Percentiles rank a stretch among this genome's conserved stretches.
Evolutionary conservation across 2,113 vertebrate genomes (phyloP).

Genomic region (Clinocottus analis): DNA sequence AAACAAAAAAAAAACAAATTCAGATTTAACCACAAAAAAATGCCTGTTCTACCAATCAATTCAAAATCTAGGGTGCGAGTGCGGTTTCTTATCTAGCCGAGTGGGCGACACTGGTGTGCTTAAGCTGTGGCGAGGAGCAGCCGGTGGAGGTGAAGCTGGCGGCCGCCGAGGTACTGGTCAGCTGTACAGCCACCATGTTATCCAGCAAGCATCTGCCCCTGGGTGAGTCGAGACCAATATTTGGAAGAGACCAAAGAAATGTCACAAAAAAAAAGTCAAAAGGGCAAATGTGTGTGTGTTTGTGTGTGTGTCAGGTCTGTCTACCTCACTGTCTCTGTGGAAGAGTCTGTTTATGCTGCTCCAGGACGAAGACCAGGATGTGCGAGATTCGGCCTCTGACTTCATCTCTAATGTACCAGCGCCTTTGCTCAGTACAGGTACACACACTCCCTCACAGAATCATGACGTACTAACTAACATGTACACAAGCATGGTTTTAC

Average conservation of each 20-base stretch:
- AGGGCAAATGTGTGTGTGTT: neutral
- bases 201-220: constrained; percentile 79
- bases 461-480: neutral
- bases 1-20: neutral
- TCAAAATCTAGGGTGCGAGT: constrained; percentile 29
- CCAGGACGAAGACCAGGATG: constrained; percentile 91
- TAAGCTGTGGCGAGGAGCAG: constrained; percentile 88
- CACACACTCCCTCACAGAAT: constrained; percentile 36
- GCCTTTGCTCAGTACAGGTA: constrained; percentile 84
- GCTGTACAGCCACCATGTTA: constrained; percentile 80
- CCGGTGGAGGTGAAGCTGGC: constrained; percentile 88
- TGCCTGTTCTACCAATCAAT: neutral
- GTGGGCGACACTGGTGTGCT: constrained; percentile 86
- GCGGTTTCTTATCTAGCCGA: constrained; percentile 40
- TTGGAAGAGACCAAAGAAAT: neutral
- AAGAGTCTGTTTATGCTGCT: constrained; percentile 88
- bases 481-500: neutral
- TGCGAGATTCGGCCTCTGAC: constrained; percentile 88
- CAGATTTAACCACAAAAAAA: neutral
- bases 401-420: constrained; percentile 82
- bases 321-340: constrained; percentile 89
- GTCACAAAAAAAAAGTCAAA: neutral
- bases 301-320: constrained; percentile 80
- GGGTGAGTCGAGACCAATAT: constrained; percentile 79
- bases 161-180: constrained; percentile 87